phyloP scores from a whole-genome alignment of 2,888 invertebrate genomes.

The Oegoconia quadripuncta region DNA sequence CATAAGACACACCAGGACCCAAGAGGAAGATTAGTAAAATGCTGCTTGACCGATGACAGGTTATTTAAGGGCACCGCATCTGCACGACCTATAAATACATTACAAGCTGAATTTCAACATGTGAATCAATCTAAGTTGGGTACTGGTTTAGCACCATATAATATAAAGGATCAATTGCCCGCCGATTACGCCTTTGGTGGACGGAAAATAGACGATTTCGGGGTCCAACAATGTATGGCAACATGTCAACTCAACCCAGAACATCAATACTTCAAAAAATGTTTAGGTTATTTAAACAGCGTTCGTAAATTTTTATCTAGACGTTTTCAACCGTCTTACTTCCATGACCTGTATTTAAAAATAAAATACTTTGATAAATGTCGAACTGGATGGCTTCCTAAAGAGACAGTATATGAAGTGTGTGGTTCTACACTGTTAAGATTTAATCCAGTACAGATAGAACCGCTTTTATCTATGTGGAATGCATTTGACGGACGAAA shows the following conservation, averaged over 20 bases:
- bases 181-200: slow-evolving; percentile 58
- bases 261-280: slow-evolving; percentile 46
- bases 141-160: slow-evolving; percentile 44
- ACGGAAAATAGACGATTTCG: slow-evolving; percentile 29
- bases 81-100: slow-evolving; percentile 33
- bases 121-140: slow-evolving; percentile 36
- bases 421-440: slow-evolving; percentile 43
- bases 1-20: slow-evolving; percentile 36
- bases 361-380: slow-evolving; percentile 38
- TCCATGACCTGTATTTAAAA: slow-evolving; percentile 27
- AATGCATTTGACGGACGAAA: slow-evolving; percentile 45
- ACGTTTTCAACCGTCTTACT: slow-evolving; percentile 26
- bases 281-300: too few relatives aligned
- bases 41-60: slow-evolving; percentile 38
- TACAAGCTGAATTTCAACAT: slow-evolving; percentile 43
- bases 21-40: slow-evolving; percentile 47
- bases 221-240: slow-evolving; percentile 44
- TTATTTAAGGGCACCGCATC: slow-evolving; percentile 33
- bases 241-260: slow-evolving; percentile 33
- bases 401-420: slow-evolving; percentile 48
- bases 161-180: slow-evolving; percentile 56
- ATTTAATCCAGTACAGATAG: slow-evolving; percentile 46
- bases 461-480: slow-evolving; percentile 50
- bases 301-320: slow-evolving; percentile 34
- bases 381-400: slow-evolving; percentile 50